Conservation (phyloP, 2,888 invertebrate species). For the Dioctria linearis region DNA sequence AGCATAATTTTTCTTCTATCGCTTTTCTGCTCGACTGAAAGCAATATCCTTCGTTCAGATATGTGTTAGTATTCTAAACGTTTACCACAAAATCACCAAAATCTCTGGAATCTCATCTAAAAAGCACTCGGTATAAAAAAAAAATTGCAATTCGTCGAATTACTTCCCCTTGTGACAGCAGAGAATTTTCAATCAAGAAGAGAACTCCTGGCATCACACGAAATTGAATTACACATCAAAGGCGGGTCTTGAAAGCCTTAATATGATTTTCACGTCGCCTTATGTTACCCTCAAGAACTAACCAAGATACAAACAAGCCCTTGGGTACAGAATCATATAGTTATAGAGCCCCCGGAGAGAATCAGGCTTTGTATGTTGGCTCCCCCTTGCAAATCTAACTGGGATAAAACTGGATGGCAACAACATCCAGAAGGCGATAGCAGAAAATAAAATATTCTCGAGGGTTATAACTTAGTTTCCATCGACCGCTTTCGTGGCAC, state of each 20-base stretch:
- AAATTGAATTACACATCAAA: conserved; percentile 57
- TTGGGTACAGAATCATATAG: neutral
- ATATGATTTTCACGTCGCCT: conserved; percentile 54
- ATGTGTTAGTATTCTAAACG: conserved; percentile 19
- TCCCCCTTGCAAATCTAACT: neutral
- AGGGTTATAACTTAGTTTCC: conserved; percentile 33
- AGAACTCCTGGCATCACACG: conserved; percentile 26
- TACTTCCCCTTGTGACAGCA: conserved; percentile 16
- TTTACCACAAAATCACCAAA: conserved; percentile 26
- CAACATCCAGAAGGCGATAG: conserved; percentile 1
- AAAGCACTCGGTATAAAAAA: neutral
- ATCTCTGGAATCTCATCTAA: neutral
- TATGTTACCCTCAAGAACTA: conserved; percentile 44
- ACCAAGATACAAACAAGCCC: conserved; percentile 48
- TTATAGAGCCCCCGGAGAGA: conserved; percentile 14
- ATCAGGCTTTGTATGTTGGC: conserved; percentile 1
- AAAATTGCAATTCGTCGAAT: conserved; percentile 5
- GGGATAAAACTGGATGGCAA: conserved; percentile 11
- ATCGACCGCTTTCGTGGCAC: neutral
- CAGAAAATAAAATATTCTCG: conserved; percentile 41
- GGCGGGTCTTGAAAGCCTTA: conserved; percentile 52
- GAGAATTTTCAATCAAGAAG: conserved; percentile 53
- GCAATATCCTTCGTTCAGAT: neutral
- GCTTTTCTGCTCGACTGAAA: neutral
- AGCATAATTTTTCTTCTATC: too few species aligned